phyloP scores from a whole-genome alignment of 2,888 invertebrate species.

The Phoenoteleia sp. region DNA sequence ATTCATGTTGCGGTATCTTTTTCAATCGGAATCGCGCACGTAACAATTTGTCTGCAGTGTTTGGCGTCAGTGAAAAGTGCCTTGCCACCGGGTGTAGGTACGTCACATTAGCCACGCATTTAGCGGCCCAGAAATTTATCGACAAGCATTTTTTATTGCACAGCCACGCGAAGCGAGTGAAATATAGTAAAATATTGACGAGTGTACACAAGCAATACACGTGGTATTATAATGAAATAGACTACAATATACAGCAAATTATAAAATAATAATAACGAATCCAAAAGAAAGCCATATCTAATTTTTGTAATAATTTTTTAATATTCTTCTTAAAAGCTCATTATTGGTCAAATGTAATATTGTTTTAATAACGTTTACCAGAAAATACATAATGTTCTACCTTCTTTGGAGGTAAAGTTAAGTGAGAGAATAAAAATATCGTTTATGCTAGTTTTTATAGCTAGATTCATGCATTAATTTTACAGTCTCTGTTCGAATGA shows the following conservation, averaged over 20 bases:
- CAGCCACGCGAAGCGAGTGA: slow-evolving; percentile 5
- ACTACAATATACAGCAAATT: too few species aligned
- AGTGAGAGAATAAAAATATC: background rate
- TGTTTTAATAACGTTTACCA: too few species aligned
- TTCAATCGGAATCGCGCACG: slow-evolving; percentile 74
- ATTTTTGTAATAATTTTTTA: too few species aligned
- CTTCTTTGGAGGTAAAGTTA: background rate
- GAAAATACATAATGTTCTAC: too few species aligned
- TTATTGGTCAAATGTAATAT: too few species aligned
- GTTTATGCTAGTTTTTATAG: background rate
- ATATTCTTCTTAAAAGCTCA: too few species aligned
- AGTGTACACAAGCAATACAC: slow-evolving; percentile 29
- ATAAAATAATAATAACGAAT: too few species aligned
- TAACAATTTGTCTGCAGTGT: slow-evolving; percentile 64
- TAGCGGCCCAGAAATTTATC: too few species aligned
- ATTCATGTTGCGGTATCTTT: slow-evolving; percentile 78
- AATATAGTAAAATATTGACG: slow-evolving; percentile 65
- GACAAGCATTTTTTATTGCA: slow-evolving; percentile 27
- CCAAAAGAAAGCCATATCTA: too few species aligned
- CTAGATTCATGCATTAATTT: too few species aligned
- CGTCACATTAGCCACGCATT: too few species aligned
- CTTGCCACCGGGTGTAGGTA: slow-evolving; percentile 85
- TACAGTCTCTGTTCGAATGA: background rate
- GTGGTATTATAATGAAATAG: slow-evolving; percentile 37
- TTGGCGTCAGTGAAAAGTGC: slow-evolving; percentile 76